A percentile compares a stretch with the other conserved stretches of the same genome.
These are phyloP conservation scores for Microctenopoma stevenorrisi DNA, from an alignment of 2,797 vertebrate species.

Conservation along the genomic window DNA sequence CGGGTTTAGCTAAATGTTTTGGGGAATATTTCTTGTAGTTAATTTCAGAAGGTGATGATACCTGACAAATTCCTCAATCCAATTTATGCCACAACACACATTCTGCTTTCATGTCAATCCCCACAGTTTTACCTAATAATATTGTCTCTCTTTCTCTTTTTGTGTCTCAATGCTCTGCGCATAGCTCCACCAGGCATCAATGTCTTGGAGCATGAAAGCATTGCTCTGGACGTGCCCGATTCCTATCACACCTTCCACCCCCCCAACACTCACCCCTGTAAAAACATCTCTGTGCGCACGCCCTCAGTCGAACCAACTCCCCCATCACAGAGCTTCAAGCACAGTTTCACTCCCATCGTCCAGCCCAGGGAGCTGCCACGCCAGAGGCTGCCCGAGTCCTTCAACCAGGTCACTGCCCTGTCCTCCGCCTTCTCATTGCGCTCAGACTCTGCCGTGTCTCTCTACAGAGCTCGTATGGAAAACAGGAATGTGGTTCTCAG, in stretches of 20 bases:
- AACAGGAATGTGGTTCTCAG: slow-evolving; percentile 84
- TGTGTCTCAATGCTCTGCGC: slow-evolving; percentile 5
- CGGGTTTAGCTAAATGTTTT: not conserved
- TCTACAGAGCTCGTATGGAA: slow-evolving; percentile 85
- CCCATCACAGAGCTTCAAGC: slow-evolving; percentile 3
- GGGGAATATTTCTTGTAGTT: too few relatives aligned
- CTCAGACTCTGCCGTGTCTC: slow-evolving; percentile 71
- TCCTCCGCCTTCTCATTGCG: slow-evolving; percentile 76
- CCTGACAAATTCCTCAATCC: not conserved
- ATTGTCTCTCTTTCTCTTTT: not conserved
- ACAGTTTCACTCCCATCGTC: slow-evolving; percentile 53
- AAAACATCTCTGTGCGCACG: slow-evolving; percentile 22
- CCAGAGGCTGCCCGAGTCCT: slow-evolving; percentile 83
- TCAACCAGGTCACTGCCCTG: slow-evolving; percentile 80
- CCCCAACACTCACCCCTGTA: slow-evolving; percentile 33
- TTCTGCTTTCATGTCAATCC: too few relatives aligned
- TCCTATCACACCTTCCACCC: slow-evolving; percentile 81
- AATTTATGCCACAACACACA: not conserved
- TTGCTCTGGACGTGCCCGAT: slow-evolving; percentile 76
- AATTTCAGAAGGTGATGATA: not conserved
- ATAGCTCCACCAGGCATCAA: slow-evolving; percentile 83
- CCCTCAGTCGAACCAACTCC: slow-evolving; percentile 15
- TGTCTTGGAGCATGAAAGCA: slow-evolving; percentile 83
- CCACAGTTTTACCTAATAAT: not conserved
- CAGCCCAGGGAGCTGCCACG: slow-evolving; percentile 80